Evolutionary conservation across 2,888 invertebrate genomes (phyloP), one percentile per base, ranked within the genome.

Genomic region (Serripes groenlandicus): DNA sequence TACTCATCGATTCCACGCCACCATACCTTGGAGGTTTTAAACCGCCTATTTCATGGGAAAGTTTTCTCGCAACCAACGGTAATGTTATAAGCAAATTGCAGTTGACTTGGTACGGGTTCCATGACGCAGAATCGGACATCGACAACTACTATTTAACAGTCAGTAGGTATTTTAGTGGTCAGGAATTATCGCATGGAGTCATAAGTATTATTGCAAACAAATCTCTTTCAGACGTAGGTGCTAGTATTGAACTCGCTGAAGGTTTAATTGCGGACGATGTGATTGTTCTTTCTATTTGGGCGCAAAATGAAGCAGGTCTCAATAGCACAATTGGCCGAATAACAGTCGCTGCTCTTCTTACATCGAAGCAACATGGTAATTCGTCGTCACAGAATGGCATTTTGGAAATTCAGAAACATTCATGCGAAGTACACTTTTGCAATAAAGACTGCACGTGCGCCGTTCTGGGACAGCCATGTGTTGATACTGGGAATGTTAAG

Each of bases 21-120:
- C 91, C 91, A 7, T 85, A 86, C 32, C 21, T 86, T 0, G 90
- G 90, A n/a, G 88, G 88, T 23, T 88, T 89, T 23, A 83, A 78
- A 32, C 75, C 74, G n/a, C 81, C 83, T 34, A 34, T 88, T 49
- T 54, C 70, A 23, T 89, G 88, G 88, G 35, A 28, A 21, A 75
- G 72, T 23, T 58, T 54, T 5, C 34, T 62, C 3, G 26, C 58
- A 35, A 23, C 49, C 7, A 26, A 23, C 15, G 70, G 66, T 3
- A 69, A 42, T 15, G 9, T 15, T 15, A n/a, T 28, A 18, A 52
- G 78, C 23, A 64, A 60, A 28, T 35, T 87, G 15, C 42, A 75
- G 21, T 28, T 89, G 21, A 80, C 72, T 18, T 90, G 90, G 90
- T 85, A 81, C 68, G 90, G 90, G 4, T 90, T 89, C 30, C 26